phyloP scores from a whole-genome alignment of 2,113 vertebrate species.

The Pseudolaguvia tuberculata region DNA sequence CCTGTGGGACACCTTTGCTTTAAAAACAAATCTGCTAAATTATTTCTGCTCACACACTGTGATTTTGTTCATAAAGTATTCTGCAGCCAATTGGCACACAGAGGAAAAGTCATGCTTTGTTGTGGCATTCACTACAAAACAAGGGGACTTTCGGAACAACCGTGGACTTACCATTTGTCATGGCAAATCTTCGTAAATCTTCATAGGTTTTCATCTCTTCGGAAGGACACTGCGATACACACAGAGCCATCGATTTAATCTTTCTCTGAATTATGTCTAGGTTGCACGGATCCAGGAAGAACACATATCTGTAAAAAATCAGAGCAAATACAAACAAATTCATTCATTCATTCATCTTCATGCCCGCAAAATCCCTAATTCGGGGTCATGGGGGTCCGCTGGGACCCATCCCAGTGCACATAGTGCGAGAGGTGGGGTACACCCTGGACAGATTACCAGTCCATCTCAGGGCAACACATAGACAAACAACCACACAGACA shows the following conservation, averaged over 20 bases:
- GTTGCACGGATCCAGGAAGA: slow-evolving; percentile 97
- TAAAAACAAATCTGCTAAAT: background rate
- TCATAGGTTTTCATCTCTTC: slow-evolving; percentile 80
- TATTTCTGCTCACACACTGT: background rate
- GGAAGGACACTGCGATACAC: slow-evolving; percentile 84
- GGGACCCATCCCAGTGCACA: too few relatives aligned
- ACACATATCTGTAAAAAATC: slow-evolving; percentile 80
- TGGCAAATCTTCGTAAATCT: slow-evolving; percentile 88
- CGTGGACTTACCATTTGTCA: slow-evolving; percentile 79
- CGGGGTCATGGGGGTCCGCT: too few relatives aligned
- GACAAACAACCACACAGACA: too few relatives aligned
- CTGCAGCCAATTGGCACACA: background rate
- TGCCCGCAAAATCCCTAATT: too few relatives aligned
- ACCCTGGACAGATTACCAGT: too few relatives aligned
- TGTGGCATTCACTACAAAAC: background rate
- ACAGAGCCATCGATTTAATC: slow-evolving; percentile 89
- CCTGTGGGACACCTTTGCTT: background rate
- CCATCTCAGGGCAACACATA: too few relatives aligned
- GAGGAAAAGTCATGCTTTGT: background rate
- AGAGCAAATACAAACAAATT: background rate
- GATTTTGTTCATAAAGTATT: background rate
- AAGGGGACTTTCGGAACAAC: background rate
- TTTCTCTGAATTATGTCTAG: slow-evolving; percentile 86
- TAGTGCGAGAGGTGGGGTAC: too few relatives aligned
- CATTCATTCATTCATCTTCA: too few relatives aligned